These are phyloP conservation scores for Sarcophaga bullata DNA, from an alignment of 1,140 invertebrate species.

Conservation along the genomic window DNA sequence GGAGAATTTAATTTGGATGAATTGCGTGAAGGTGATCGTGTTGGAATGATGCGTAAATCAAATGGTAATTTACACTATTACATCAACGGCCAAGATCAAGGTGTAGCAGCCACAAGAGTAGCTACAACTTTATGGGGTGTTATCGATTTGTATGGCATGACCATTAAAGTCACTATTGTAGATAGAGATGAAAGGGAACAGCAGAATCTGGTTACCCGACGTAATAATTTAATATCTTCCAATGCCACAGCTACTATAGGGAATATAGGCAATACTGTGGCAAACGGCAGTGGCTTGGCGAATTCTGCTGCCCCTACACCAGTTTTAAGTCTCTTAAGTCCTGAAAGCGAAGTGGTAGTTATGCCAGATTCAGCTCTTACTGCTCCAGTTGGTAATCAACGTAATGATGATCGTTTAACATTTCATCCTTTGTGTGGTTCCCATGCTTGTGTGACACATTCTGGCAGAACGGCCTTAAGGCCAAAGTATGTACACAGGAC, in stretches of 20 bases:
- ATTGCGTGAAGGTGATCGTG: slow-evolving; percentile 85
- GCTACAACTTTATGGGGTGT: slow-evolving; percentile 87
- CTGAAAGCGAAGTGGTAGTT: slow-evolving; percentile 56
- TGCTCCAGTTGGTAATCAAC: slow-evolving; percentile 57
- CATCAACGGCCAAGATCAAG: slow-evolving; percentile 94
- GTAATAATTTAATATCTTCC: slow-evolving; percentile 70
- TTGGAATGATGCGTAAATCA: slow-evolving; percentile 84
- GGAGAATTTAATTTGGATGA: slow-evolving; percentile 95
- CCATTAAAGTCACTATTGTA: slow-evolving; percentile 89
- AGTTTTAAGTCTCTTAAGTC: slow-evolving; percentile 57
- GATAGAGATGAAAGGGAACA: slow-evolving; percentile 82
- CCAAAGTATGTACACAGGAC: slow-evolving; percentile 82
- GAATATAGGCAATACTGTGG: neutral
- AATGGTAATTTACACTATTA: slow-evolving; percentile 91
- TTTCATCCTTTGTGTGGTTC: slow-evolving; percentile 92
- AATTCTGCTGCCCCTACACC: slow-evolving; percentile 53
- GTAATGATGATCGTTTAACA: slow-evolving; percentile 76
- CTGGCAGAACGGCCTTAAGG: slow-evolving; percentile 87
- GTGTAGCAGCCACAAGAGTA: slow-evolving; percentile 83
- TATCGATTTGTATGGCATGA: slow-evolving; percentile 96
- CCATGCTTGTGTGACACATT: slow-evolving; percentile 91
- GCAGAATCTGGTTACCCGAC: slow-evolving; percentile 78
- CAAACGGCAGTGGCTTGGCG: slow-evolving; percentile 30
- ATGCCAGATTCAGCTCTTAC: slow-evolving; percentile 51
- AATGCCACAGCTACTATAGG: slow-evolving; percentile 52